phyloP scores from a whole-genome alignment of 2,888 invertebrate genomes.

The Cataglyphis livida region DNA sequence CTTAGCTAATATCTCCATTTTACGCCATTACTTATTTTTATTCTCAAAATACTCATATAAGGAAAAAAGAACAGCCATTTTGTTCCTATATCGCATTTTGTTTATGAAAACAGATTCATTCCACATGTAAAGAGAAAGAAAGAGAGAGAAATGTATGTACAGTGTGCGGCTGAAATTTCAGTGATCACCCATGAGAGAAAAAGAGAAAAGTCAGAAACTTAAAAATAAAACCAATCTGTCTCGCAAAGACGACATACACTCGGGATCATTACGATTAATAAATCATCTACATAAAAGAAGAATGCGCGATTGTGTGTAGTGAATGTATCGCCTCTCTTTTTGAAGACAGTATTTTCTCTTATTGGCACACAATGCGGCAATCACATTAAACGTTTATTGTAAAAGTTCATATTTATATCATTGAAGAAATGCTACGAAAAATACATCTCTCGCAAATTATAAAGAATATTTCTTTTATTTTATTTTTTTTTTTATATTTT shows the following conservation, averaged over 20 bases:
- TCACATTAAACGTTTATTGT: background rate
- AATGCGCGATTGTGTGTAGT: constrained; percentile 62
- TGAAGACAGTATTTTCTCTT: constrained; percentile 46
- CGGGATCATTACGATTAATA: constrained; percentile 54
- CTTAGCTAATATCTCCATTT: background rate
- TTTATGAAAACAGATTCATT: constrained; percentile 3
- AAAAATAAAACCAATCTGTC: constrained; percentile 66
- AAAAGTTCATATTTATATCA: background rate
- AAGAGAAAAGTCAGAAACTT: constrained; percentile 37
- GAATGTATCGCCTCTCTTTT: constrained; percentile 51
- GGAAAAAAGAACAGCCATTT: background rate
- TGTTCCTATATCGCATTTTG: background rate
- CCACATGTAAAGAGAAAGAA: background rate
- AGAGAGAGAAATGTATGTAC: background rate
- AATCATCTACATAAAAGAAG: constrained; percentile 71
- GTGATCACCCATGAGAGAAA: background rate
- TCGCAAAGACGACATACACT: constrained; percentile 35
- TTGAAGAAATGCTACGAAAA: background rate
- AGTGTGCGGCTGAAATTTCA: constrained; percentile 15
- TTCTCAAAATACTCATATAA: background rate
- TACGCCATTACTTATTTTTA: too few relatives aligned
- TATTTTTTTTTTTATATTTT: background rate
- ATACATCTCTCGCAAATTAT: background rate
- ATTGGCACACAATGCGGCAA: constrained; percentile 21
- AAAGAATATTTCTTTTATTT: background rate